Evolutionary conservation across 2,797 vertebrate genomes (phyloP), one percentile per base, ranked within the genome.

Genomic region (Rhabdophis nuchalis): DNA sequence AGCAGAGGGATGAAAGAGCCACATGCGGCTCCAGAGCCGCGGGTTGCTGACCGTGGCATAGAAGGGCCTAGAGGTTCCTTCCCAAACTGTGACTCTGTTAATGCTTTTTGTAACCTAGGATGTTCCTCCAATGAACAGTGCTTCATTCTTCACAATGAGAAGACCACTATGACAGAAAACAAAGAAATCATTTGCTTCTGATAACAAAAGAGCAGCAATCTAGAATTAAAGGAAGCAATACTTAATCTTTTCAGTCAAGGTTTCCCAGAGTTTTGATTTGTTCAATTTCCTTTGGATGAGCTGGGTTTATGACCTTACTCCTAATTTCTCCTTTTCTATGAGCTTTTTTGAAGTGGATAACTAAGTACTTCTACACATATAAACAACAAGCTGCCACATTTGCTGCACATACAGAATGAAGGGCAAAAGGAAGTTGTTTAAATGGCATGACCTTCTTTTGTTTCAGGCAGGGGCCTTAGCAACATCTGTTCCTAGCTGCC

Each of bases 181-280:
- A 85, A 82, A 36, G 90, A n/a, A 58, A 90, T 89, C 10, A 20
- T 53, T 72, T 89, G 46, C 53, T 89, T 91, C 60, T 36, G 27
- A 91, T 60, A 93, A 88, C 72, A 46, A 90, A 90, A 82, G 57
- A 92, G 64, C 85, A 90, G 58, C 29, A 87, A 82, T 54, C 36
- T 90, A 12, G 64, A 61, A 61, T 52, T 61, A 20, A 54, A 88
- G 32, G 86, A 90, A 82, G 32, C 46, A 41, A 85, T n/a, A 88
- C 82, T 88, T 88, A 88, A 88, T 53, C 56, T 50, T 85, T 90
- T 90, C 23, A 54, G 29, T 29, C 9, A 60, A 57, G 41, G 13
- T 20, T 18, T 36, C 41, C 46, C 25, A 4, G 13, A 41, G 58
- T 14, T 23, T 90, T 87, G 54, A 85, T 88, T 82, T 90, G 85